Percentiles rank a stretch among this genome's conserved stretches.
phyloP scores from a whole-genome alignment of 2,797 vertebrate species.

The Benthosema pterotum region DNA sequence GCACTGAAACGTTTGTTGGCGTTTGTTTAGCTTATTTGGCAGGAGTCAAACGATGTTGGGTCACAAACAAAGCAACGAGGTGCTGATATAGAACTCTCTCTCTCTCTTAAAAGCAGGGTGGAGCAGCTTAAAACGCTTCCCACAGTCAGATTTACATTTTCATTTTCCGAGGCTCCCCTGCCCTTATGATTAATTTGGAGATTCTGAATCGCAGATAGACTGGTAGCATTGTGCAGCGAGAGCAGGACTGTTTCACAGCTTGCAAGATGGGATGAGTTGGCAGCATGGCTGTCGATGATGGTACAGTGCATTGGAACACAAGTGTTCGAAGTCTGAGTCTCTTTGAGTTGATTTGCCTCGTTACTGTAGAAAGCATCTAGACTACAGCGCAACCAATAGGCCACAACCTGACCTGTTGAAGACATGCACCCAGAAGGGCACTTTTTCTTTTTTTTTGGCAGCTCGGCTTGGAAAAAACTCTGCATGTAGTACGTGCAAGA shows the following conservation, averaged over 20 bases:
- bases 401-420: too few relatives aligned
- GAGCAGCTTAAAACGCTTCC: constrained; percentile 51
- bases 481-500: background rate
- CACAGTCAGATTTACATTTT: constrained; percentile 77
- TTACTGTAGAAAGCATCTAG: constrained; percentile 71
- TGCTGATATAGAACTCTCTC: constrained; percentile 58
- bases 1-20: constrained; percentile 49
- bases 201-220: constrained; percentile 73
- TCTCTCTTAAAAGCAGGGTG: constrained; percentile 44
- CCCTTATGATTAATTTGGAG: constrained; percentile 78
- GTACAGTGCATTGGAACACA: constrained; percentile 70
- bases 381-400: too few relatives aligned
- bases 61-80: constrained; percentile 67
- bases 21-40: constrained; percentile 75
- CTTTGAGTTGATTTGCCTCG: constrained; percentile 77
- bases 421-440: too few relatives aligned
- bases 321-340: constrained; percentile 72
- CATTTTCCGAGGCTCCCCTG: constrained; percentile 72
- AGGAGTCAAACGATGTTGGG: constrained; percentile 68
- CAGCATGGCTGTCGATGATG: constrained; percentile 59
- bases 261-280: constrained; percentile 66
- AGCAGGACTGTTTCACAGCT: constrained; percentile 64
- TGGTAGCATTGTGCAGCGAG: constrained; percentile 69
- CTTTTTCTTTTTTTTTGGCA: too few relatives aligned
- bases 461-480: too few relatives aligned